Evolutionary conservation across 2,888 invertebrate genomes (phyloP).

Genomic region (Nebria brevicollis): DNA sequence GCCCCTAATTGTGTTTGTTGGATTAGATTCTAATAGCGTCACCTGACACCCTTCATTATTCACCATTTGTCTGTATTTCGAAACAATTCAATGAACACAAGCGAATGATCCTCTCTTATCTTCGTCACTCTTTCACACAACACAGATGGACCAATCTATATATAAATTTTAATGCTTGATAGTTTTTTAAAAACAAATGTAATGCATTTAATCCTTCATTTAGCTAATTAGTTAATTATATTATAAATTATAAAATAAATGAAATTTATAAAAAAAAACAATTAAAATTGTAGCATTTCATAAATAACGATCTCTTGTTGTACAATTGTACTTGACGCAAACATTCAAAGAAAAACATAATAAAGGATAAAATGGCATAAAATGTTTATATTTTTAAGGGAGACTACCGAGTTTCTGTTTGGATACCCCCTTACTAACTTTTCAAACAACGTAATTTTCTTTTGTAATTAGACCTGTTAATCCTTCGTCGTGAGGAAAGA

Average conservation of each 20-base stretch:
- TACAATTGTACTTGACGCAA: constrained; percentile 13
- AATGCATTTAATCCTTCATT: too few species aligned
- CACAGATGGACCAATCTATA: neutral
- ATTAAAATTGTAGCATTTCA: neutral
- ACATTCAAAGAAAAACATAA: constrained; percentile 25
- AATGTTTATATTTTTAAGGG: constrained; percentile 25
- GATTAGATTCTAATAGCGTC: constrained; percentile 56
- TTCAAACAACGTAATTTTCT: constrained; percentile 42
- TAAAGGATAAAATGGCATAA: constrained; percentile 24
- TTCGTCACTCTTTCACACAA: constrained; percentile 15
- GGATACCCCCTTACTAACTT: constrained; percentile 35
- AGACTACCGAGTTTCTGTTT: constrained; percentile 14
- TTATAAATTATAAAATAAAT: neutral
- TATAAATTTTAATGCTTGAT: too few species aligned
- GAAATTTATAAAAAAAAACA: neutral
- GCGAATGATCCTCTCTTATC: neutral
- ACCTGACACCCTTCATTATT: constrained; percentile 60
- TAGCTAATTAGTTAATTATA: too few species aligned
- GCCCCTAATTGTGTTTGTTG: constrained; percentile 58
- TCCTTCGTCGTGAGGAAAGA: constrained; percentile 34
- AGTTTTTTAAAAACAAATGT: too few species aligned
- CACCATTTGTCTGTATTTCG: constrained; percentile 56
- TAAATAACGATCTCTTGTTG: neutral
- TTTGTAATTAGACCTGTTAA: constrained; percentile 44
- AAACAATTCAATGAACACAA: constrained; percentile 46